A percentile compares a stretch with the other conserved stretches of the same genome.
Evolutionary conservation across 2,797 vertebrate genomes (phyloP).

Genomic region (Sarcoramphus papa): DNA sequence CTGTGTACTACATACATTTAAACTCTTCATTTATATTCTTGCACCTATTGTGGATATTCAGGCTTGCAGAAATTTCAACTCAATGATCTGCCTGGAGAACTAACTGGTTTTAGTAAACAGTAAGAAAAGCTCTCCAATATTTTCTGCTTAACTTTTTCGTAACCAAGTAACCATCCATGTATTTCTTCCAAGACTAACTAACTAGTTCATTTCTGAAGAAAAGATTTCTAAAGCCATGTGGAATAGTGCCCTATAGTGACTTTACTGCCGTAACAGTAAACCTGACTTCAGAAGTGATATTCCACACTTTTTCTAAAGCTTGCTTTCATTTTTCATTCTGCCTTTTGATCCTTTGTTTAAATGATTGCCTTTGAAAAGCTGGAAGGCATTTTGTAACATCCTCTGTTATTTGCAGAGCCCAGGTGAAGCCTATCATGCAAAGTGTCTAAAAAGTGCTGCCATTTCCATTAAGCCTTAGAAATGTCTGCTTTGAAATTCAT

Average conservation of each 20-base stretch:
- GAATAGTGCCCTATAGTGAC: background rate
- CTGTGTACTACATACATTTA: background rate
- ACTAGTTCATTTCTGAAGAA: background rate
- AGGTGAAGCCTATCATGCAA: background rate
- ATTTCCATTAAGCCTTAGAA: conserved; percentile 24
- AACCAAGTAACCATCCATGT: background rate
- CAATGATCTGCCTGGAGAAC: background rate
- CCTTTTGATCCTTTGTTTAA: conserved; percentile 37
- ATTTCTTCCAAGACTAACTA: background rate
- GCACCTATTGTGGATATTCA: background rate
- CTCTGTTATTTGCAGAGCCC: background rate
- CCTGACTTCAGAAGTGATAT: background rate
- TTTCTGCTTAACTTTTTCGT: background rate
- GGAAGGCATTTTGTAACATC: background rate
- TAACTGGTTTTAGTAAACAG: background rate
- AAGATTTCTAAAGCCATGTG: background rate
- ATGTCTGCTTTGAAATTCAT: background rate
- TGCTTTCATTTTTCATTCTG: background rate
- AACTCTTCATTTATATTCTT: background rate
- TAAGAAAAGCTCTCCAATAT: background rate
- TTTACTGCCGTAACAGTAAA: background rate
- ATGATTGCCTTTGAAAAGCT: background rate
- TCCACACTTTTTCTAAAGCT: background rate
- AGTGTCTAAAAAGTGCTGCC: background rate
- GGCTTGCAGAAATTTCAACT: background rate